These are phyloP conservation scores for Piaya cayana DNA, from an alignment of 2,113 vertebrate species.

Conservation along the genomic window DNA sequence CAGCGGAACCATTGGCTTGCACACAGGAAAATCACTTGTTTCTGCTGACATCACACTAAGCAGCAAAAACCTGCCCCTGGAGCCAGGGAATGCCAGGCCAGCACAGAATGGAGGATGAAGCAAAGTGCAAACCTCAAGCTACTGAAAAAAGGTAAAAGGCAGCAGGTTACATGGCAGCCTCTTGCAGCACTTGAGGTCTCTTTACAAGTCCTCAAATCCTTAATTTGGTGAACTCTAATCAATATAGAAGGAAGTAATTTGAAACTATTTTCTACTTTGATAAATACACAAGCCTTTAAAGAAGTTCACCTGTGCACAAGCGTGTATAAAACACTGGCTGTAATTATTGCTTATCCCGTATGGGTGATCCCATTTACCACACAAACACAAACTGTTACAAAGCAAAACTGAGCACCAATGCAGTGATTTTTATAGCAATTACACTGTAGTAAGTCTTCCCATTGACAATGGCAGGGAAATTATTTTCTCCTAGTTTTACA, in stretches of 20 bases:
- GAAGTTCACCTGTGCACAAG: not conserved
- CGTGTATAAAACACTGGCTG: not conserved
- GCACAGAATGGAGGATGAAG: not conserved
- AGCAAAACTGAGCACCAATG: not conserved
- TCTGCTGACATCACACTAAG: constrained; percentile 38
- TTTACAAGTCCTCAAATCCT: not conserved
- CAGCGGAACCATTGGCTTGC: constrained; percentile 9
- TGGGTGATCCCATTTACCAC: not conserved
- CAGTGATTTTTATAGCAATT: not conserved
- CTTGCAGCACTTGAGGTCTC: not conserved
- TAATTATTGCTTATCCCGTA: not conserved
- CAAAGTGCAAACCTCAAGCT: not conserved
- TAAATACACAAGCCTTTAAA: not conserved
- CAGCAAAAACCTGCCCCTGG: not conserved
- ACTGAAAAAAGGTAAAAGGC: not conserved
- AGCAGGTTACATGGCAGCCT: not conserved
- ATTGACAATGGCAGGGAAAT: not conserved
- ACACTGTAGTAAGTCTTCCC: not conserved
- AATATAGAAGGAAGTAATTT: not conserved
- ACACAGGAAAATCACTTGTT: not conserved
- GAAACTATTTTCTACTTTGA: not conserved
- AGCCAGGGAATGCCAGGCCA: not conserved
- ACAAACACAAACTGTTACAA: not conserved
- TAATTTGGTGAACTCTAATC: not conserved
- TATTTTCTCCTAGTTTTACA: not conserved